Base-by-base conservation (phyloP, 2,888 invertebrate species). In the Mesodorylaimus sp. region DNA sequence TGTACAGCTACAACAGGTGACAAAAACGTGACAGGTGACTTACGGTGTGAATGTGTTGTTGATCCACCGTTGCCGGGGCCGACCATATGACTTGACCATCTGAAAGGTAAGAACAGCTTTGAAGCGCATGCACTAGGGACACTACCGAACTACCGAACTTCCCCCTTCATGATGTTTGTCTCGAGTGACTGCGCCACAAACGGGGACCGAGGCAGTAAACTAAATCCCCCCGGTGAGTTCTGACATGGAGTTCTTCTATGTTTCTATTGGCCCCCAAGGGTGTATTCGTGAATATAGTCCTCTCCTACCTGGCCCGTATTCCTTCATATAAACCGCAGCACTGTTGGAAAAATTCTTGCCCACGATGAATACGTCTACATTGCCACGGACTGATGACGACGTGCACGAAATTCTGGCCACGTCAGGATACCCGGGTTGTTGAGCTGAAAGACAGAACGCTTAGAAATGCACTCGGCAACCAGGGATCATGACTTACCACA, bases 401-500 rank as follows among this genome's bases (percentile, higher is more conserved):
- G 50, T 51, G 44, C 65, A 50, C 42, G 70, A 71, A 60, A 65
- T 65, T 52, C 66, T 62, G 51, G 62, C 61, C 32, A 72, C 65
- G 54, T 71, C 71, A 32, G 71, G 71, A 46, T 64, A 64, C 21
- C 71, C 71, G 47, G 68, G 60, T 2, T 71, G 70, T 54, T 72
- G 71, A 28, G 70, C 70, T 70, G 59, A 42, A 58, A 56, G 37
- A 10, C 37, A 38, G 10, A 50, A 16, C 5, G 7, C 32, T 7
- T 32, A 7, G 32, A 10, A 16, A 32, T 7, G 19, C 16, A 41
- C 7, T 7, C 16, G 7, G 19, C 10, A 41, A 41, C 7, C 7
- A 16, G 7, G 41, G 19, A 7, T 16, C 16, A 41, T 21, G 16
- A 21, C 41, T 7, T 41, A 41, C 41, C 41, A 19, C 41, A 32